Evolutionary conservation across 2,888 invertebrate species (phyloP).

Genomic region (Heteropelma amictum): DNA sequence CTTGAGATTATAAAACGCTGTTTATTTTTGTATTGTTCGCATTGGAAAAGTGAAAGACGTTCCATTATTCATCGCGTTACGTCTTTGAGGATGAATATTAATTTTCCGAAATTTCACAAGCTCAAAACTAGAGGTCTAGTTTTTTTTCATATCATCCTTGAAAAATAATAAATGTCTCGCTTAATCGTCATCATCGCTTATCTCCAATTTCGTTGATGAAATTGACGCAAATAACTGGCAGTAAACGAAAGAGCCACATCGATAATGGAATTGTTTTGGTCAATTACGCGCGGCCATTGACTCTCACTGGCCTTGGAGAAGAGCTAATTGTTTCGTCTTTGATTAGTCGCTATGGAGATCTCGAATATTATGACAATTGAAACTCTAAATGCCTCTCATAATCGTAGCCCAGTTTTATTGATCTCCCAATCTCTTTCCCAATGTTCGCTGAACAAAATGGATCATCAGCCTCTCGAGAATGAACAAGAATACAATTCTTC

Average conservation of each 20-base stretch:
- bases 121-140: no score
- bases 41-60: constrained; percentile 19
- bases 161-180: constrained; percentile 21
- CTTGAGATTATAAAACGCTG: constrained; percentile 42
- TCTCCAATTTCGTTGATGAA: constrained; percentile 11
- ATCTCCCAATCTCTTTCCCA: neutral
- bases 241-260: neutral
- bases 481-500: no score
- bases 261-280: constrained; percentile 13
- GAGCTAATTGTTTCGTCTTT: constrained; percentile 9
- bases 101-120: no score
- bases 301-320: neutral
- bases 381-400: no score
- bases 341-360: neutral
- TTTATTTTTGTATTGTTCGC: constrained; percentile 1
- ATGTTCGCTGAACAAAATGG: neutral
- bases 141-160: no score
- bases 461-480: no score
- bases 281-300: constrained; percentile 10
- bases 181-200: neutral
- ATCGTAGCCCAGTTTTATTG: neutral
- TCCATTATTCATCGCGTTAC: no score
- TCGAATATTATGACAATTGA: constrained; percentile 5
- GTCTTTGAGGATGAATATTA: no score
- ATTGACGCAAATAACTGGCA: constrained; percentile 18